These are phyloP conservation scores for Dusona sp. DNA, from an alignment of 2,888 invertebrate genomes.

Conservation along the genomic window DNA sequence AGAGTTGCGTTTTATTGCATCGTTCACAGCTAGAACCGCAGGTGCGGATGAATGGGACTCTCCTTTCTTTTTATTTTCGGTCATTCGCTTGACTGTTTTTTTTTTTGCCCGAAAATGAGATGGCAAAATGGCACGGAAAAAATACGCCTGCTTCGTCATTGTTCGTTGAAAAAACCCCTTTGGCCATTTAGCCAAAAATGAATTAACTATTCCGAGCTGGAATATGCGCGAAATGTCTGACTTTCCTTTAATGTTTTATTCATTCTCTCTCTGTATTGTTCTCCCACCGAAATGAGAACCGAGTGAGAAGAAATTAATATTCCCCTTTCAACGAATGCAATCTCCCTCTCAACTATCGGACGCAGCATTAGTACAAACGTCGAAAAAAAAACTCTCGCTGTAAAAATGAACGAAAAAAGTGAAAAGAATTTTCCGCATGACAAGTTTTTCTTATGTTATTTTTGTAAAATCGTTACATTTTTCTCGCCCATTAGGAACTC, in stretches of 20 bases:
- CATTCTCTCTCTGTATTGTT: constrained; percentile 31
- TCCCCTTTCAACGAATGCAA: constrained; percentile 14
- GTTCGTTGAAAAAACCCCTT: constrained; percentile 6
- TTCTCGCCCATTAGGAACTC: no score
- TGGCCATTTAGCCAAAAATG: constrained; percentile 11
- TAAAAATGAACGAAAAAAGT: neutral
- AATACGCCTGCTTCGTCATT: no score
- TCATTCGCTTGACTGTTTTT: constrained; percentile 3
- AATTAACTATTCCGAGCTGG: constrained; percentile 11
- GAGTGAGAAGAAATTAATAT: constrained; percentile 25
- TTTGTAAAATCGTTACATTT: neutral
- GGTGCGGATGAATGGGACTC: neutral
- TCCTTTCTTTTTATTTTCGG: neutral
- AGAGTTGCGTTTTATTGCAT: constrained; percentile 14
- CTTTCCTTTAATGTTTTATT: constrained; percentile 44
- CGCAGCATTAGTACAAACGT: neutral
- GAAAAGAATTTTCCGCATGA: neutral
- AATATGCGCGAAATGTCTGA: constrained; percentile 17
- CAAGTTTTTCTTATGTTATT: neutral
- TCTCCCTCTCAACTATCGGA: neutral
- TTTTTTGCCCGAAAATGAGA: neutral
- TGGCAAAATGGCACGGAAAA: neutral
- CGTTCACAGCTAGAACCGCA: neutral
- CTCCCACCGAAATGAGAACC: neutral
- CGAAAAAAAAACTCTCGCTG: neutral